Evolutionary conservation across 2,888 invertebrate species (phyloP).

Genomic region (Oscheius sp.): DNA sequence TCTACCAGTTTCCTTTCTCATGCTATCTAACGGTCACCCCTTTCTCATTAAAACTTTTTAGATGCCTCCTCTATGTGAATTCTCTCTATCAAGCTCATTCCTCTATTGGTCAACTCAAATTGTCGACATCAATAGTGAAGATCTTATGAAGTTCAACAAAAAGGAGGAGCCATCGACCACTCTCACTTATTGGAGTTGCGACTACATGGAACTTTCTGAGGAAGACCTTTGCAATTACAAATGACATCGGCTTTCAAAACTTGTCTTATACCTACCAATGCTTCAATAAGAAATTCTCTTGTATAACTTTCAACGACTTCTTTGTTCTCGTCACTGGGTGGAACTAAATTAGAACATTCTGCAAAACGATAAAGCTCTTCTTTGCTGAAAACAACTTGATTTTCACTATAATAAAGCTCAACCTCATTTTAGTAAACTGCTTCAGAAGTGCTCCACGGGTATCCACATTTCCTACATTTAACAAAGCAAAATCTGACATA

Average conservation of each 20-base stretch:
- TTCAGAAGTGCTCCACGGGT: slow-evolving; percentile 85
- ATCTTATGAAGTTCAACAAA: slow-evolving; percentile 1
- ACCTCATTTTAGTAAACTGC: slow-evolving; percentile 79
- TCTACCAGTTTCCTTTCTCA: neutral
- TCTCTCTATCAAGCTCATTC: neutral
- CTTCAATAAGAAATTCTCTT: slow-evolving; percentile 85
- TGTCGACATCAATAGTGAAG: slow-evolving; percentile 1
- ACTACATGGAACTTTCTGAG: slow-evolving; percentile 1
- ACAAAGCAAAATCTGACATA: slow-evolving; percentile 86
- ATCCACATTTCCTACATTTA: slow-evolving; percentile 95
- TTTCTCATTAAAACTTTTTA: neutral
- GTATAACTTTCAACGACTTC: slow-evolving; percentile 77
- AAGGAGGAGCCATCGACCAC: neutral
- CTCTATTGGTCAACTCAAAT: slow-evolving; percentile 15
- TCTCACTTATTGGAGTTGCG: neutral
- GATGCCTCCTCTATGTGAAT: neutral
- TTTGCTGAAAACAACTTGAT: slow-evolving; percentile 77
- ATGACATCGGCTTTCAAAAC: neutral
- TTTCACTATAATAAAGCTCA: neutral
- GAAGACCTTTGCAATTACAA: neutral
- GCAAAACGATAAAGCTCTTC: slow-evolving; percentile 87
- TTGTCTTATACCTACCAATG: slow-evolving; percentile 80
- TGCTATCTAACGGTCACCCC: neutral
- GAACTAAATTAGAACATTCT: slow-evolving; percentile 87
- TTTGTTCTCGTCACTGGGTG: slow-evolving; percentile 78